phyloP scores from a whole-genome alignment of 2,888 invertebrate genomes.

The Harpalus rubripes region DNA sequence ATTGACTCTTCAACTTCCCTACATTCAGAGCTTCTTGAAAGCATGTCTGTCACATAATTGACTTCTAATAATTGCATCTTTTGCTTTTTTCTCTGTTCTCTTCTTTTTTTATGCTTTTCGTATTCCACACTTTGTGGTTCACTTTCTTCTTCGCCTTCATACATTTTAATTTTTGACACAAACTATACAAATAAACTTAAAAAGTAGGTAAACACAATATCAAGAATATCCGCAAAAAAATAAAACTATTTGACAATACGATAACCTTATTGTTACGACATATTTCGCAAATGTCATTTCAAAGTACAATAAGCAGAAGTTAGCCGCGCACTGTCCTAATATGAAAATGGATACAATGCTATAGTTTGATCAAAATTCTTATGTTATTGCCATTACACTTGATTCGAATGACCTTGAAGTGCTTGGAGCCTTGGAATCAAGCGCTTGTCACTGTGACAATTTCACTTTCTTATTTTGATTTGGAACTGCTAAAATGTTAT shows the following conservation, averaged over 20 bases:
- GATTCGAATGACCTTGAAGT: too few species aligned
- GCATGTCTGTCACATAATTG: constrained; percentile 26
- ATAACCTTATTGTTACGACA: constrained; percentile 35
- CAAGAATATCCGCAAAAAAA: constrained; percentile 19
- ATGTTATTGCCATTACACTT: too few species aligned
- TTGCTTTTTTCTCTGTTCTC: constrained; percentile 54
- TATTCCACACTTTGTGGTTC: constrained; percentile 34
- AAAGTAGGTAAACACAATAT: constrained; percentile 2
- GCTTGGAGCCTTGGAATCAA: too few species aligned
- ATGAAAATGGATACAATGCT: too few species aligned
- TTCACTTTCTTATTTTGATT: too few species aligned
- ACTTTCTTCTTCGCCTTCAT: constrained; percentile 25
- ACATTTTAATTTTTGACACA: constrained; percentile 28
- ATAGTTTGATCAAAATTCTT: too few species aligned
- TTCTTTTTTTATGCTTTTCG: constrained; percentile 45
- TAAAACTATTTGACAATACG: constrained; percentile 11
- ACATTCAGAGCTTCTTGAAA: not conserved
- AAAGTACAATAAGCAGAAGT: constrained; percentile 14
- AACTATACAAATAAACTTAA: not conserved
- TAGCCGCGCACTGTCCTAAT: not conserved
- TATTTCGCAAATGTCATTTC: constrained; percentile 42
- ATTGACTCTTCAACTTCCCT: constrained; percentile 16
- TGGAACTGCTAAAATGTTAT: too few species aligned
- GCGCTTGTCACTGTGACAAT: too few species aligned
- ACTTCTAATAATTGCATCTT: constrained; percentile 48